Percentiles rank a stretch among this genome's conserved stretches.
phyloP scores from a whole-genome alignment of 2,113 vertebrate genomes.

The Barnardius zonarius region DNA sequence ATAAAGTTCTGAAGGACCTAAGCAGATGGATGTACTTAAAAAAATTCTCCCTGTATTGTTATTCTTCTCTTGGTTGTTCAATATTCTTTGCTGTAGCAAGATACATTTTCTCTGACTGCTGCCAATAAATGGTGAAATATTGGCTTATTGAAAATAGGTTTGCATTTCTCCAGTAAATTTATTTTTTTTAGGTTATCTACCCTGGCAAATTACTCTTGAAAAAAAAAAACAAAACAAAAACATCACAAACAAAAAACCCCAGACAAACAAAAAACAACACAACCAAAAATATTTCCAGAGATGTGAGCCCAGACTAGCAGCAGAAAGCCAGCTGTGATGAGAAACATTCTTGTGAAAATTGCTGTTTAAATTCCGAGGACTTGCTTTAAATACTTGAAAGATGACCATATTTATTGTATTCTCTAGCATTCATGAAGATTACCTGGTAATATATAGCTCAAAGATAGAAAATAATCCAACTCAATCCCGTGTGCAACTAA shows the following conservation, averaged over 20 bases:
- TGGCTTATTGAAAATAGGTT: background rate
- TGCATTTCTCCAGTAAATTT: background rate
- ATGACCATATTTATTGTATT: background rate
- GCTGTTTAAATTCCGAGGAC: background rate
- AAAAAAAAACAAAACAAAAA: background rate
- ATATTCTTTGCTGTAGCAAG: background rate
- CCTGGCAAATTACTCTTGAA: background rate
- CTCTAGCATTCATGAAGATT: background rate
- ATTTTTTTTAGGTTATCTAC: background rate
- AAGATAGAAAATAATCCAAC: background rate
- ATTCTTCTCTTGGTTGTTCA: background rate
- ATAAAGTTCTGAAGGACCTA: background rate
- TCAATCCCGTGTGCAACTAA: background rate
- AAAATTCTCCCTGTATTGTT: background rate
- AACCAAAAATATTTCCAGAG: background rate
- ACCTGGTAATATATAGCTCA: background rate
- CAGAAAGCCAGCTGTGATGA: background rate
- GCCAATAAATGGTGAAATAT: background rate
- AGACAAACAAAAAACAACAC: background rate
- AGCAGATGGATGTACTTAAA: conserved; percentile 14
- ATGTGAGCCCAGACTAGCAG: background rate
- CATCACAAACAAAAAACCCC: background rate
- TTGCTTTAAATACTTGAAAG: background rate
- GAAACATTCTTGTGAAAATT: background rate
- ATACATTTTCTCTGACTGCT: background rate